These are phyloP conservation scores for Pantherophis vulpinus DNA, from an alignment of 2,797 vertebrate genomes.

Conservation along the genomic window DNA sequence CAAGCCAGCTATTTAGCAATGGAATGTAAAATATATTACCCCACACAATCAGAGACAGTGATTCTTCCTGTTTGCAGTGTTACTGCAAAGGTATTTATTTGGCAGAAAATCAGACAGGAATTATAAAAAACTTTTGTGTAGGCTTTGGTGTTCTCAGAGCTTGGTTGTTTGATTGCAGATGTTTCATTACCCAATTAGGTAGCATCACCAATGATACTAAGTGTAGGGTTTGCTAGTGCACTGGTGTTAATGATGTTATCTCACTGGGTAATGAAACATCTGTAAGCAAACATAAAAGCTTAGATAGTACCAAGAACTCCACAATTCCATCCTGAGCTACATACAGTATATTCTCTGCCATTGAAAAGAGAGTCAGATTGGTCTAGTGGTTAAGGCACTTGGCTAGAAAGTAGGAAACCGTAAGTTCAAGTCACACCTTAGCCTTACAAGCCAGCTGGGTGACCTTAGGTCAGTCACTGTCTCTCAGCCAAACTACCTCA, in stretches of 20 bases:
- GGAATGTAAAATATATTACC: background rate
- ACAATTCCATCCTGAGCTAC: background rate
- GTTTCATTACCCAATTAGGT: background rate
- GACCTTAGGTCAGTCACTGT: background rate
- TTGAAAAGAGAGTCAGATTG: background rate
- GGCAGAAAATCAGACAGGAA: background rate
- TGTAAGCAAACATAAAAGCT: background rate
- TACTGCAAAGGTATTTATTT: background rate
- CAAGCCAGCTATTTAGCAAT: background rate
- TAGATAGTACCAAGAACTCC: background rate
- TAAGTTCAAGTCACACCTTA: background rate
- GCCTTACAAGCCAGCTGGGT: background rate
- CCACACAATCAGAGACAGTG: background rate
- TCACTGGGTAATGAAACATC: background rate
- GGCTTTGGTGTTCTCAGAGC: background rate
- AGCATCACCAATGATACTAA: background rate
- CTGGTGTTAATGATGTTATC: background rate
- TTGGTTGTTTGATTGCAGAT: background rate
- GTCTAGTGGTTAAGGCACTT: background rate
- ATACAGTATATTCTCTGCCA: background rate
- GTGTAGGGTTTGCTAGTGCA: background rate
- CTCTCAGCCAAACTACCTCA: background rate
- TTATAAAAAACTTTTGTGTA: background rate
- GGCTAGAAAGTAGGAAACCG: background rate
- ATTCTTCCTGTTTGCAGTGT: background rate